Evolutionary conservation across 1,140 invertebrate species (phyloP).

Genomic region (Bicyclus anynana): DNA sequence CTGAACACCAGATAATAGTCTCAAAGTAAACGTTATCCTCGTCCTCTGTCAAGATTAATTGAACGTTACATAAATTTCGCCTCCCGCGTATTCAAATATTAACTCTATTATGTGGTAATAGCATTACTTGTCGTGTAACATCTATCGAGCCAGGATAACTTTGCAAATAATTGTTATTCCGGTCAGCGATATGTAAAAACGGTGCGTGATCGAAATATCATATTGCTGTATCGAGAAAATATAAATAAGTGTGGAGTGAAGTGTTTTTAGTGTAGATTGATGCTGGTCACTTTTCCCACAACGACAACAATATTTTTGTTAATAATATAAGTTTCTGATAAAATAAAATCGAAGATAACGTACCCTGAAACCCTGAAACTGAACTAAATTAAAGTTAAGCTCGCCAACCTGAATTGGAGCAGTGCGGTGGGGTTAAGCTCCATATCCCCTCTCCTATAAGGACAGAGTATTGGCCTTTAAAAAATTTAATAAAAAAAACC

Average conservation of each 20-base stretch:
- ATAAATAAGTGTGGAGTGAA: slow-evolving; percentile 25
- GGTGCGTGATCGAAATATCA: slow-evolving; percentile 36
- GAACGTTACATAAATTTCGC: slow-evolving; percentile 1
- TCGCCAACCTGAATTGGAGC: too few relatives aligned
- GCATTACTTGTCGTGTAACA: neutral
- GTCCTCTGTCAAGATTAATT: slow-evolving; percentile 7
- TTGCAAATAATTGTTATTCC: slow-evolving; percentile 45
- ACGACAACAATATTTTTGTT: too few relatives aligned
- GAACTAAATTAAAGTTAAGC: too few relatives aligned
- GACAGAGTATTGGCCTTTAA: too few relatives aligned
- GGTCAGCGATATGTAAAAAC: slow-evolving; percentile 44
- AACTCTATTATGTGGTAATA: neutral
- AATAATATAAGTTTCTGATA: too few relatives aligned
- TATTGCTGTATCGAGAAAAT: slow-evolving; percentile 28
- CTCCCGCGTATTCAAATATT: neutral
- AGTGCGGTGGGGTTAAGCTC: too few relatives aligned
- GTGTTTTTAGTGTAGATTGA: slow-evolving; percentile 14
- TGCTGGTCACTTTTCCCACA: neutral
- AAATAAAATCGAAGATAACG: too few relatives aligned
- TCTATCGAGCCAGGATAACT: neutral
- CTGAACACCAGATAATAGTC: neutral
- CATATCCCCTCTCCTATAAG: too few relatives aligned
- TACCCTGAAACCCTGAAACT: too few relatives aligned
- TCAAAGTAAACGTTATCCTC: slow-evolving; percentile 1
- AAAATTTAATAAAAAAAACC: too few relatives aligned